Conservation (phyloP, 2,888 invertebrate genomes). For the Balanococcus diminutus region DNA sequence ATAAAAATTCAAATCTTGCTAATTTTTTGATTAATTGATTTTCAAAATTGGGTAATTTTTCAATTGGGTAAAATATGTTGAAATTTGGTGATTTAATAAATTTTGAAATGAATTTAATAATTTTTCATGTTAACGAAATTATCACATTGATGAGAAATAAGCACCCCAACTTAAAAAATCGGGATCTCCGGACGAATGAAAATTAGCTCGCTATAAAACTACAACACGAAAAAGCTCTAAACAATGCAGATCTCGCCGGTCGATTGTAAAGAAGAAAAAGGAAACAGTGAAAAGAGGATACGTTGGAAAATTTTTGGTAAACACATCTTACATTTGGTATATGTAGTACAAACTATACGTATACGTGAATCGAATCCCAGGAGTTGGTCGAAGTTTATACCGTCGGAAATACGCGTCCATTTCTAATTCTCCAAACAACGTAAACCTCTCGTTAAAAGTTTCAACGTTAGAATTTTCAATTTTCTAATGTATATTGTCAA, state of each 20-base stretch:
- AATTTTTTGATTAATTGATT: too few relatives aligned
- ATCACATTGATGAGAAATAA: not conserved
- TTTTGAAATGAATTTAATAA: too few relatives aligned
- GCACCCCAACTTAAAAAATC: not conserved
- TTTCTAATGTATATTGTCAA: not conserved
- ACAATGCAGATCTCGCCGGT: not conserved
- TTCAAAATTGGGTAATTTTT: too few relatives aligned
- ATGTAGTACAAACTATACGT: not conserved
- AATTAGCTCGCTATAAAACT: not conserved
- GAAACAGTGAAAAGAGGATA: not conserved
- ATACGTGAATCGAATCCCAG: constrained; percentile 31
- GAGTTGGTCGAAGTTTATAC: constrained; percentile 13
- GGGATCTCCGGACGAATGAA: not conserved
- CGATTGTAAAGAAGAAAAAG: not conserved
- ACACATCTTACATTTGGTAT: not conserved
- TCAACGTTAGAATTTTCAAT: constrained; percentile 12
- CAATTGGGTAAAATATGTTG: too few relatives aligned
- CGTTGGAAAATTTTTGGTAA: not conserved
- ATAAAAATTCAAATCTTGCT: too few relatives aligned
- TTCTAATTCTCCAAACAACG: constrained; percentile 26
- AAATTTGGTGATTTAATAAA: too few relatives aligned
- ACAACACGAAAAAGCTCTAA: not conserved
- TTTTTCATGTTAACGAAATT: too few relatives aligned
- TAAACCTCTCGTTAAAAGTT: constrained; percentile 14
- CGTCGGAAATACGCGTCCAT: not conserved